Conservation (phyloP, 2,888 invertebrate genomes). For the Byasa hedistus region DNA sequence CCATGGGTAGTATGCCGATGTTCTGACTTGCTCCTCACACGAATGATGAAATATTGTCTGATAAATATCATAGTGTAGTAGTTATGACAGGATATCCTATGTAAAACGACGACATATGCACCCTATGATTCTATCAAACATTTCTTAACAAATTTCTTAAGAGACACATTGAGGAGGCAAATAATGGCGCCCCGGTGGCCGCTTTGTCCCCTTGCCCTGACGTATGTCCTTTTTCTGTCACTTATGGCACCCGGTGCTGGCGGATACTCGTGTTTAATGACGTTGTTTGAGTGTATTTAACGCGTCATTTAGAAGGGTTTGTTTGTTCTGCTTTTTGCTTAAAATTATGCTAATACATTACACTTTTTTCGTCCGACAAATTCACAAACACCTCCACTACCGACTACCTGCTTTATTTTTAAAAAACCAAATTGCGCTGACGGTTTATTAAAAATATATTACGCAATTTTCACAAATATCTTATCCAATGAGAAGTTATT, state of each 20-base stretch:
- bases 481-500: neutral
- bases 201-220: conserved; percentile 62
- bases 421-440: neutral
- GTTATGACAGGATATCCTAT: conserved; percentile 26
- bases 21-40: too few species aligned
- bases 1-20: too few species aligned
- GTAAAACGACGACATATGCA: conserved; percentile 42
- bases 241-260: conserved; percentile 48
- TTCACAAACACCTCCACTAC: conserved; percentile 17
- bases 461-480: neutral
- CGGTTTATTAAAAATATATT: neutral
- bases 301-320: conserved; percentile 69
- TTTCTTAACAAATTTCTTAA: conserved; percentile 72
- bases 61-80: neutral
- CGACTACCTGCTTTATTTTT: conserved; percentile 21
- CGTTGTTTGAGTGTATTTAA: conserved; percentile 70
- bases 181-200: conserved; percentile 65
- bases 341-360: conserved; percentile 63
- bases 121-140: conserved; percentile 58
- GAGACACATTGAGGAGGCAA: conserved; percentile 55
- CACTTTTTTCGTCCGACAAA: conserved; percentile 11
- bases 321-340: conserved; percentile 58
- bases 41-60: too few species aligned
- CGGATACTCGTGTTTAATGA: conserved; percentile 62
- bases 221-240: conserved; percentile 56